These are phyloP conservation scores for Dinocampus coccinellae DNA, from an alignment of 2,888 invertebrate species.

Conservation along the genomic window DNA sequence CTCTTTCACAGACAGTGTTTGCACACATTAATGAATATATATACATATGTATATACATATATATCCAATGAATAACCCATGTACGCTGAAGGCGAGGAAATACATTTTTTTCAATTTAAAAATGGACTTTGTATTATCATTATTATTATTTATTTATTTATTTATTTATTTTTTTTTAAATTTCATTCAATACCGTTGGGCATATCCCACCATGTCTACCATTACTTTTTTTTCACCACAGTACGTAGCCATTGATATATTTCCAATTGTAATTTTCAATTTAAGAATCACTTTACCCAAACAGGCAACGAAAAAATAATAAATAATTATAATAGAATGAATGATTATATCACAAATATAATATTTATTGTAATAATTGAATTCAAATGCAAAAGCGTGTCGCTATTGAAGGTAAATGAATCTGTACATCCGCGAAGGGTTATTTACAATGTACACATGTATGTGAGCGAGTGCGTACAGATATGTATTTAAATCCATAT, in stretches of 20 bases:
- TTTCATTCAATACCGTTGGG: neutral
- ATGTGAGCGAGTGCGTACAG: no score
- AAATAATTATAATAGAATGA: neutral
- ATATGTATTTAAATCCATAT: neutral
- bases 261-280: neutral
- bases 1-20: neutral
- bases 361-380: neutral
- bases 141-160: no score
- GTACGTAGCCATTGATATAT: neutral
- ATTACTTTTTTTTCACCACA: neutral
- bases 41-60: conserved; percentile 1
- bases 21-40: no score
- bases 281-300: neutral
- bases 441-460: neutral
- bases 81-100: conserved; percentile 20
- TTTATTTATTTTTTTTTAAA: no score
- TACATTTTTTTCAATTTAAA: conserved; percentile 10
- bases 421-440: conserved; percentile 9
- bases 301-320: neutral
- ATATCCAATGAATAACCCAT: neutral
- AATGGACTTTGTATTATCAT: no score
- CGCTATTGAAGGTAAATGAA: conserved; percentile 19
- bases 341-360: neutral
- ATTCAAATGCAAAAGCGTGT: neutral
- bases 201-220: neutral